These are phyloP conservation scores for Drosophila neocordata DNA, from an alignment of 1,140 invertebrate genomes.

Conservation along the genomic window DNA sequence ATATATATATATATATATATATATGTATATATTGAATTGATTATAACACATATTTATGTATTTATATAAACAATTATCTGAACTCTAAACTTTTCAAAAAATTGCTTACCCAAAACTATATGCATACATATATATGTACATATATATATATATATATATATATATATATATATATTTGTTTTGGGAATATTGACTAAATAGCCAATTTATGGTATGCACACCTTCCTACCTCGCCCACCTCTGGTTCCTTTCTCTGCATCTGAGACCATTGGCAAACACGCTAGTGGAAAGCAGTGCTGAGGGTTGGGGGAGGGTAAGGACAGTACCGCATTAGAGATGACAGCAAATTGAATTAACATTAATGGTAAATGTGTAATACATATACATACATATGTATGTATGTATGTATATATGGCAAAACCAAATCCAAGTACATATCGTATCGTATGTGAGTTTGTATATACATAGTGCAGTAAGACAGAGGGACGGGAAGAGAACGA, in stretches of 20 bases:
- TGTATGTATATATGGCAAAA: background rate
- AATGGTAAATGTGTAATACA: conserved; percentile 65
- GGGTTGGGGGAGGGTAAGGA: background rate
- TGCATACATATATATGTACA: background rate
- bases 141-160: background rate
- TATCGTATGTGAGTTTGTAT: conserved; percentile 29
- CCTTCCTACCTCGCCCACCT: too few species aligned
- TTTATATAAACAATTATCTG: conserved; percentile 55
- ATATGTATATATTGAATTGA: conserved; percentile 50
- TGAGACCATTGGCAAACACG: background rate
- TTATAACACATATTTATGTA: conserved; percentile 47
- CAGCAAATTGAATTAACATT: conserved; percentile 71
- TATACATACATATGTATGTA: conserved; percentile 18
- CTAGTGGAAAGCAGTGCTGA: too few species aligned
- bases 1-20: conserved; percentile 5
- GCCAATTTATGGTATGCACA: background rate
- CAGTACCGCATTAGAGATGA: conserved; percentile 13
- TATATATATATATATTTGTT: background rate
- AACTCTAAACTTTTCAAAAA: conserved; percentile 31
- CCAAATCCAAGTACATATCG: conserved; percentile 16
- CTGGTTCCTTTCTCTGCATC: too few species aligned
- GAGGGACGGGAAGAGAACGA: too few species aligned
- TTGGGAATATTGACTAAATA: conserved; percentile 8
- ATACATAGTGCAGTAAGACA: conserved; percentile 24
- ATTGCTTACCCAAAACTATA: background rate